These are phyloP conservation scores for Lagopus leucura DNA, from an alignment of 2,113 vertebrate genomes.

Conservation along the genomic window DNA sequence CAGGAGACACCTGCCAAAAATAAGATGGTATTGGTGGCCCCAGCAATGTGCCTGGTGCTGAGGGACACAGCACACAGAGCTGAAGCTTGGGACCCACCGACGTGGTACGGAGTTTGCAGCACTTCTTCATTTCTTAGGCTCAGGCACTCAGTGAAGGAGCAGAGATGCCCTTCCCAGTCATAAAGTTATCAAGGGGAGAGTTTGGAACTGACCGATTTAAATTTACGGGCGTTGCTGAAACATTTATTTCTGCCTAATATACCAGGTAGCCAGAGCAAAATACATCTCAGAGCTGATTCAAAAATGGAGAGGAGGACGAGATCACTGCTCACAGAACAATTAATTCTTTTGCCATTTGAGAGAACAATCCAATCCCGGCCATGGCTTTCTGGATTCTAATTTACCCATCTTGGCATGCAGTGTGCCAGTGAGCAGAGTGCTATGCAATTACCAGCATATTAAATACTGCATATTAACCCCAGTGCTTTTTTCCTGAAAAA, in stretches of 20 bases:
- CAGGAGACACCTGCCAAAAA: neutral
- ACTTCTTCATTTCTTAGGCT: neutral
- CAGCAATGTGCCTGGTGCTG: neutral
- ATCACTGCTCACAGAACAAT: neutral
- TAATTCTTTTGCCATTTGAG: neutral
- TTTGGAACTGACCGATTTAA: constrained; percentile 3
- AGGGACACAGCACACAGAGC: neutral
- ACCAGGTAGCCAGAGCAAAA: constrained; percentile 5
- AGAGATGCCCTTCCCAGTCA: neutral
- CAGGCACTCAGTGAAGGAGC: neutral
- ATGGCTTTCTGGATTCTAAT: neutral
- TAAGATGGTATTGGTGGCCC: neutral
- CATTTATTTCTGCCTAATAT: neutral
- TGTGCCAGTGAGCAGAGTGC: neutral
- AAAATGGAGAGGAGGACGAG: neutral
- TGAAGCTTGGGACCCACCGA: neutral
- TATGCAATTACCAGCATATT: neutral
- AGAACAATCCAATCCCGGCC: neutral
- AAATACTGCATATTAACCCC: neutral
- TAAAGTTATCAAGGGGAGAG: neutral
- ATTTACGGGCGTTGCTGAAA: neutral
- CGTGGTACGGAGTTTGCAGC: neutral
- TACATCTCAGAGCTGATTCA: neutral
- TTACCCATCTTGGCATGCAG: neutral
- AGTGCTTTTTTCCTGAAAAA: neutral